Evolutionary conservation across 2,797 vertebrate species (phyloP), one percentile per base, ranked within the genome.

Genomic region (Enteromius anoplus): DNA sequence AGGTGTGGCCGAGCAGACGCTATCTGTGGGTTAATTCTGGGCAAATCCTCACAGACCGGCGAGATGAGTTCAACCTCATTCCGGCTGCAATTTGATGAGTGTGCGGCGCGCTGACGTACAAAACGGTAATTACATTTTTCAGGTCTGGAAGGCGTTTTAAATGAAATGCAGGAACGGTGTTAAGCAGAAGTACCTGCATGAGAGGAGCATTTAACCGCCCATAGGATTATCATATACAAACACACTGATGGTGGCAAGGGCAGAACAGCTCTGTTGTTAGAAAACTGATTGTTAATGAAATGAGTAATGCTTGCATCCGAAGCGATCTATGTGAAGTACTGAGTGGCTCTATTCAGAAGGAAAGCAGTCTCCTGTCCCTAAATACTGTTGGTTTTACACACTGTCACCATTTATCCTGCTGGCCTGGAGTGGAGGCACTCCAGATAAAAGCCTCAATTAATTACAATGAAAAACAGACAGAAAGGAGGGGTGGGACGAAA

Each of bases 381-480:
- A 89, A 89, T 90, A 92, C 91, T 95, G 93, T 95, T 94, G 94
- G 95, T 96, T 96, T 95, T 94, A 95, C 92, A 95, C 95, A 96
- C 96, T 96, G 95, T 97, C 96, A 96, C 96, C 95, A 95, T 94
- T 92, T 96, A 94, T 95, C 95, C 95, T 95, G 94, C 95, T 94
- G 94, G 93, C 94, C 94, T 93, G 94, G 93, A 96, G 95, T 95
- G 93, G 92, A 95, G 95, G 96, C 96, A 95, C 96, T 97, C 95
- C 95, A 96, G 95, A 97, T 97, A 98, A 98, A 98, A 96, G 97
- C 95, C 96, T 97, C 96, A 97, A 97, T 98, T 99, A 96, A 96
- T 95, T 95, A 94, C 94, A 94, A 93, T 94, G 93, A 95, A 93
- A 85, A 86, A 86, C 79, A 80, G 80, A 77, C 72, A 68, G 65